phyloP scores from a whole-genome alignment of 2,113 vertebrate species.

The Melospiza melodia region DNA sequence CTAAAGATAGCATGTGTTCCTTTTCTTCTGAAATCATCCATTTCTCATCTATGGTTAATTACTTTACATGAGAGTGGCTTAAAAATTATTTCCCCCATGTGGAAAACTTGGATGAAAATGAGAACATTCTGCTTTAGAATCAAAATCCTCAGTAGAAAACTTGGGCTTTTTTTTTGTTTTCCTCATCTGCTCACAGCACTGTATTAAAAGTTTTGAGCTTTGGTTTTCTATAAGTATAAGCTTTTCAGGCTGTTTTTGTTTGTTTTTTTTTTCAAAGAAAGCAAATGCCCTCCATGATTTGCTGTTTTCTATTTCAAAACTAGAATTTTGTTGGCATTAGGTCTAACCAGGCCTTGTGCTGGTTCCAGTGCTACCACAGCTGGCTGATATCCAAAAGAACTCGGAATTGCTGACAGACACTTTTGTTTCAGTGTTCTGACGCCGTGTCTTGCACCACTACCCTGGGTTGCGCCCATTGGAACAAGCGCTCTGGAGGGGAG shows the following conservation, averaged over 20 bases:
- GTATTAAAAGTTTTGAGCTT: not conserved
- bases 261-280: not conserved
- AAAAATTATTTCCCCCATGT: slow-evolving; percentile 37
- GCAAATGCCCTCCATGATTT: not conserved
- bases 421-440: not conserved
- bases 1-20: slow-evolving; percentile 15
- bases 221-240: not conserved
- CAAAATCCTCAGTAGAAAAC: slow-evolving; percentile 18
- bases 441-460: not conserved
- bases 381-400: not conserved
- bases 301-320: not conserved
- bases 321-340: not conserved
- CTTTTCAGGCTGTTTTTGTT: not conserved
- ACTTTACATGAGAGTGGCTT: slow-evolving; percentile 18
- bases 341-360: not conserved
- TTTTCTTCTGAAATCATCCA: slow-evolving; percentile 15
- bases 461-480: not conserved
- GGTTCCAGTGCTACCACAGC: not conserved
- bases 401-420: not conserved
- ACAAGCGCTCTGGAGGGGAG: not conserved
- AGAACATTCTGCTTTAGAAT: slow-evolving; percentile 33
- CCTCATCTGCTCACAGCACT: not conserved
- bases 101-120: slow-evolving; percentile 45
- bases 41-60: slow-evolving; percentile 27
- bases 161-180: not conserved